Base-by-base conservation (phyloP, 2,797 vertebrate species). In the Pelobates cultripes region DNA sequence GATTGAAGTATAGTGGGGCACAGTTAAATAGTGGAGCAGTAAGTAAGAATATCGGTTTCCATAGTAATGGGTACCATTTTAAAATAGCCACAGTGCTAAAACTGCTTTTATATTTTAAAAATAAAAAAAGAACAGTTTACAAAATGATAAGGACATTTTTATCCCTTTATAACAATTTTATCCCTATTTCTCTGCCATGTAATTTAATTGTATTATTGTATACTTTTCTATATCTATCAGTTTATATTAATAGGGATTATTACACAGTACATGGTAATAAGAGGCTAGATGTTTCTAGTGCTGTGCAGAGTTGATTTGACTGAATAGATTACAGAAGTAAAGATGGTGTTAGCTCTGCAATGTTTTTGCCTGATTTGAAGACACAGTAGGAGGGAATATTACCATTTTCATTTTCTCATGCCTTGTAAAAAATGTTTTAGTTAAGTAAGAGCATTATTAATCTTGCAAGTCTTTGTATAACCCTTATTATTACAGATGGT, bases 281-380 rank as follows among this genome's bases (percentile, higher is more conserved):
- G 41, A 77, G 69, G 45, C 68, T 64, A 63, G 69, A 66, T 67
- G 72, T 60, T 71, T 67, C 70, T 44, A 77, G 51, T 53, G 61
- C 80, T 82, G 69, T 64, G 55, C 45, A 78, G 70, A 78, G 73
- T 77, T 77, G 75, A 73, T 82, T 77, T 82, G 42, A 69, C 61
- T 73, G 80, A 82, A 77, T 68, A 76, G 80, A 77, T 82, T 82
- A 82, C 69, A 73, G 70, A 75, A 73, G 80, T 77, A 77, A 73
- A 82, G 61, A 82, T 77, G 70, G 72, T 82, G 75, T 60, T 70
- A 82, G 68, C 70, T 64, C 69, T 72, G 64, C 42, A 28, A 42
- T 77, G 70, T 67, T 77, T 82, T 77, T 67, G 41, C 70, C 75
- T 77, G 80, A 77, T 73, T 82, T 72, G 4, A 77, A 73, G 42